Evolutionary conservation across 2,797 vertebrate genomes (phyloP).

Genomic region (Microctenopoma lineatum): DNA sequence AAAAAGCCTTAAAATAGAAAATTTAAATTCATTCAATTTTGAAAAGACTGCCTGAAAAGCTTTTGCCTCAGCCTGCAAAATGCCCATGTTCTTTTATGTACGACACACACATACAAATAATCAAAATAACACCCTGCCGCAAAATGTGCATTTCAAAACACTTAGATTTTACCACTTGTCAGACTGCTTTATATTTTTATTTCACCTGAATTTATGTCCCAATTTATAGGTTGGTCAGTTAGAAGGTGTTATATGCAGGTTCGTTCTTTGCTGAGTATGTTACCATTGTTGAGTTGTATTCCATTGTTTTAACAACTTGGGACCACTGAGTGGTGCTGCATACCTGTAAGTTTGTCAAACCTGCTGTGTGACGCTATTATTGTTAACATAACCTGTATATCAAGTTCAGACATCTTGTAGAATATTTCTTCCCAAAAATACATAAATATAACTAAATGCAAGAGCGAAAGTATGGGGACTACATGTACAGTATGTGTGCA

Average conservation of each 20-base stretch:
- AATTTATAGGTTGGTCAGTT: neutral
- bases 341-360: neutral
- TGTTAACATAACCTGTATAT: neutral
- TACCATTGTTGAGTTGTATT: neutral
- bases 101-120: neutral
- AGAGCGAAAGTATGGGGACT: neutral
- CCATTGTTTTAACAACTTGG: constrained; percentile 9
- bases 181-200: neutral
- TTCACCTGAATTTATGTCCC: neutral
- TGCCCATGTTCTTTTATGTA: neutral
- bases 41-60: too few species aligned
- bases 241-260: neutral
- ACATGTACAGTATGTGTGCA: too few species aligned
- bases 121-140: neutral
- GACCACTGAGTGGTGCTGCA: constrained; percentile 43
- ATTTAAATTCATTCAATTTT: too few species aligned
- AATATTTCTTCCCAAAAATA: neutral
- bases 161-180: too few species aligned
- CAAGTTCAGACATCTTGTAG: neutral
- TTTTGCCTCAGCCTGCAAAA: neutral
- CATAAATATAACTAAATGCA: neutral
- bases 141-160: neutral
- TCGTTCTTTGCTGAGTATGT: neutral
- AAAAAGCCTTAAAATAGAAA: neutral
- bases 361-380: neutral